These are phyloP conservation scores for Microtus pennsylvanicus DNA, from an alignment of 2,113 vertebrate species.

Conservation along the genomic window DNA sequence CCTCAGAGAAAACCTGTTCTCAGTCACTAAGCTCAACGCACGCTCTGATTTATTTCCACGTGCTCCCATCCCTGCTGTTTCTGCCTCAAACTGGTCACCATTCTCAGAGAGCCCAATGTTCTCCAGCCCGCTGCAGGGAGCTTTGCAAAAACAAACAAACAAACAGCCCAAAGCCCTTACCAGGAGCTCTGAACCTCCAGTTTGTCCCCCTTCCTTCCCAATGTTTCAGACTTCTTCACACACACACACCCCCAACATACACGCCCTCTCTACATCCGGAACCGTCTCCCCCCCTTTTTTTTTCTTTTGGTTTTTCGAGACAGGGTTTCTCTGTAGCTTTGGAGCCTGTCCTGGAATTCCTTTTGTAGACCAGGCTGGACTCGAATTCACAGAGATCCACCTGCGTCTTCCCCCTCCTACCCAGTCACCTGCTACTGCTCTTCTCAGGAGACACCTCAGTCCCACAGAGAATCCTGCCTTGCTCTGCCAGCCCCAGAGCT, in stretches of 20 bases:
- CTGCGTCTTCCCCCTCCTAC: background rate
- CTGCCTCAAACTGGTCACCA: background rate
- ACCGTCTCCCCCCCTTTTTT: background rate
- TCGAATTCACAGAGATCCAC: too few species aligned
- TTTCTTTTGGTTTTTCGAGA: too few species aligned
- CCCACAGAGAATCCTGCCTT: background rate
- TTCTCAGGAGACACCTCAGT: background rate
- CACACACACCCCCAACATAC: background rate
- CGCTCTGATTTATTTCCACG: background rate
- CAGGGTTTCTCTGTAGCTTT: too few species aligned
- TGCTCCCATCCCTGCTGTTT: background rate
- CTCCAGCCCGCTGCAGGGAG: background rate
- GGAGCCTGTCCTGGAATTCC: too few species aligned
- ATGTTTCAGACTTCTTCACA: rapidly evolving
- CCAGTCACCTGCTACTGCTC: background rate
- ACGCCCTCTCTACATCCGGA: background rate
- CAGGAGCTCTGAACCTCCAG: background rate
- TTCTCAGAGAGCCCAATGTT: background rate
- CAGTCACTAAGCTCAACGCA: background rate
- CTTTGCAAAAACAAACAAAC: background rate
- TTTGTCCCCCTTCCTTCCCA: background rate
- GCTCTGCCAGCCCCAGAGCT: background rate
- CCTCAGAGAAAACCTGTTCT: background rate
- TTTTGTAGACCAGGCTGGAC: too few species aligned
- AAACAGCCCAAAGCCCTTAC: background rate